phyloP scores from a whole-genome alignment of 2,113 vertebrate species.

The Passer montanus region DNA sequence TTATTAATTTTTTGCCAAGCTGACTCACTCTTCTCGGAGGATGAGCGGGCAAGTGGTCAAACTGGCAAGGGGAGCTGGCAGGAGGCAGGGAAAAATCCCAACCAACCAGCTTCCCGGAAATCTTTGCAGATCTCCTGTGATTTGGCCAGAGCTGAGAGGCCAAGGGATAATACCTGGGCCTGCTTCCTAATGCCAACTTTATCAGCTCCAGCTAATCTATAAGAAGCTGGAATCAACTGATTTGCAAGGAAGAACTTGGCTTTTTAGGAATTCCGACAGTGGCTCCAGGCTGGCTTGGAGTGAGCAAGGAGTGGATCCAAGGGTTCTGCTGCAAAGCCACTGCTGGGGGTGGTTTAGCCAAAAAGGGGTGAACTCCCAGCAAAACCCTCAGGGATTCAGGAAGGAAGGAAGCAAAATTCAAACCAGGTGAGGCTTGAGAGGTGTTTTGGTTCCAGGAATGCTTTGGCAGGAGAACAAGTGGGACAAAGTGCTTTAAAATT shows the following conservation, averaged over 20 bases:
- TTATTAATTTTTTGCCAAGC: background rate
- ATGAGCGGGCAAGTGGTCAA: conserved; percentile 2
- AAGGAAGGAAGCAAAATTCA: background rate
- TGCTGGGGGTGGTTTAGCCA: background rate
- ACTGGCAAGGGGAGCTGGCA: conserved; percentile 21
- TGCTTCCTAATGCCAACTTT: background rate
- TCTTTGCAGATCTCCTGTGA: background rate
- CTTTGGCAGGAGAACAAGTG: background rate
- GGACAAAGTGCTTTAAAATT: background rate
- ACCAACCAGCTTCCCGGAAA: background rate
- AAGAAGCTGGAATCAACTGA: background rate
- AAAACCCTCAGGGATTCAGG: background rate
- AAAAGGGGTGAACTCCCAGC: background rate
- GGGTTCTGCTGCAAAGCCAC: background rate
- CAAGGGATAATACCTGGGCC: background rate
- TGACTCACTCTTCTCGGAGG: background rate
- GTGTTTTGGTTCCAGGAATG: background rate
- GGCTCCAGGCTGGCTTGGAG: background rate
- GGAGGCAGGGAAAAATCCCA: background rate
- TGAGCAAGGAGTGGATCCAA: background rate
- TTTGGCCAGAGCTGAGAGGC: background rate
- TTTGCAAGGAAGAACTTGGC: background rate
- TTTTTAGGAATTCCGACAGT: conserved; percentile 20
- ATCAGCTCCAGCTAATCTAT: background rate
- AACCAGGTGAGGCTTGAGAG: background rate